Evolutionary conservation across 2,797 vertebrate species (phyloP), one percentile per base, ranked within the genome.

Genomic region (Botia almorhae): DNA sequence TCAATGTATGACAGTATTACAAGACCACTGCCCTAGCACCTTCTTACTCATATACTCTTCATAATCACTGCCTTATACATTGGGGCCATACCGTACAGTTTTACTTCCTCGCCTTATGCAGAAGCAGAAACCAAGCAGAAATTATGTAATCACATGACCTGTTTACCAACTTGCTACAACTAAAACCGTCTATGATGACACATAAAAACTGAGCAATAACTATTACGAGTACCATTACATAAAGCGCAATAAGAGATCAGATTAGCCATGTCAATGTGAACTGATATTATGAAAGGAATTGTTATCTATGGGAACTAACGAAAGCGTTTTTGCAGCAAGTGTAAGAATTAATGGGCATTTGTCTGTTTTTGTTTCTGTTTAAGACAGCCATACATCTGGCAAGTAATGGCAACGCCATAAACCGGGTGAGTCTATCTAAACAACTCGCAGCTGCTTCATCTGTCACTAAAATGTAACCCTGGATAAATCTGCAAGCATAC

Each of bases 401-500:
- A 39, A 63, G 19, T 21, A 50, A n/a, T 69, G 6, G 26, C 14
- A 64, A n/a, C 76, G 69, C 53, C 39, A 60, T 61, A 39, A 55
- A 61, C n/a, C 1, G 6, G 6, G 33, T 8, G 14, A 64, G 14
- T n/a, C 36, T 33, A 33, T 48, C 3, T 13, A 19, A n/a, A 17
- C 0, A 2, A 46, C 51, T 29, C 4, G 6, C 60, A 23, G 71
- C 21, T 46, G 1, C 46, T 51, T 26, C 23, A 16, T 65, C 50
- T 55, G 21, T 58, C 50, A 55, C 21, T n/a, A 7, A 1, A 43
- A 13, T 0, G 13, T 1, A 23, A 21, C n/a, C 17, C 14, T 4
- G 21, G 33, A 55, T 29, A 29, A 67, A 71, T 33, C 11, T n/a
- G 53, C 17, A 13, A 58, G 64, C 60, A 65, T 93, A 99, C 98